Conservation (phyloP, 2,888 invertebrate genomes). For the Chloroclysta siterata region DNA sequence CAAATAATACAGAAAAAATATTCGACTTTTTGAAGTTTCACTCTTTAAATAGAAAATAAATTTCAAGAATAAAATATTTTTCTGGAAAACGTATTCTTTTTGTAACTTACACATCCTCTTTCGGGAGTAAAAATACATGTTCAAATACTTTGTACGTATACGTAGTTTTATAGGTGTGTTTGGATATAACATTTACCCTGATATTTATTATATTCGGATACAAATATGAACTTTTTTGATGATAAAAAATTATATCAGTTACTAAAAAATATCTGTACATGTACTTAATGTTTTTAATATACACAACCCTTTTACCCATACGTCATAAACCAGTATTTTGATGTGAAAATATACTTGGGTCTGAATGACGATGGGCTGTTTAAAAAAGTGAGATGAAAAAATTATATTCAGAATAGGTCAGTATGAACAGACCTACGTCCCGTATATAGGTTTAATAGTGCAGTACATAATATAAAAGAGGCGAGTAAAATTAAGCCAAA, state of each 20-base stretch:
- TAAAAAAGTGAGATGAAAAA: background rate
- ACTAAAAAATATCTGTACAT: conserved; percentile 64
- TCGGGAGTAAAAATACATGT: conserved; percentile 3
- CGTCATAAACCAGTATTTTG: conserved; percentile 39
- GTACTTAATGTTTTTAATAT: conserved; percentile 66
- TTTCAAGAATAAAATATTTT: background rate
- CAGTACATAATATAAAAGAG: background rate
- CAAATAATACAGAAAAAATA: background rate
- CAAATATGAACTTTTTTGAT: conserved; percentile 15
- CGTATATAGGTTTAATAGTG: background rate
- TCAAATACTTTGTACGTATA: conserved; percentile 8
- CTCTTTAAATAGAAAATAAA: no score
- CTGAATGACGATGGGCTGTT: background rate
- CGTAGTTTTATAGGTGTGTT: conserved; percentile 5
- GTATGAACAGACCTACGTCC: no score
- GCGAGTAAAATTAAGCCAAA: conserved; percentile 6
- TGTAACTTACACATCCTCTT: background rate
- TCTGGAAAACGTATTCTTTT: background rate
- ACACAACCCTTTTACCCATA: conserved; percentile 82
- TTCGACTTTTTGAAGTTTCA: background rate
- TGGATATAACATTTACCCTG: conserved; percentile 35
- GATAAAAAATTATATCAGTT: conserved; percentile 23
- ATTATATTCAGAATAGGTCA: background rate
- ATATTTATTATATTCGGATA: conserved; percentile 32
- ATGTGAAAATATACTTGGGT: background rate